A percentile compares a stretch with the other conserved stretches of the same genome.
Conservation (phyloP, 2,113 vertebrate species). For the Paramormyrops kingsleyae region DNA sequence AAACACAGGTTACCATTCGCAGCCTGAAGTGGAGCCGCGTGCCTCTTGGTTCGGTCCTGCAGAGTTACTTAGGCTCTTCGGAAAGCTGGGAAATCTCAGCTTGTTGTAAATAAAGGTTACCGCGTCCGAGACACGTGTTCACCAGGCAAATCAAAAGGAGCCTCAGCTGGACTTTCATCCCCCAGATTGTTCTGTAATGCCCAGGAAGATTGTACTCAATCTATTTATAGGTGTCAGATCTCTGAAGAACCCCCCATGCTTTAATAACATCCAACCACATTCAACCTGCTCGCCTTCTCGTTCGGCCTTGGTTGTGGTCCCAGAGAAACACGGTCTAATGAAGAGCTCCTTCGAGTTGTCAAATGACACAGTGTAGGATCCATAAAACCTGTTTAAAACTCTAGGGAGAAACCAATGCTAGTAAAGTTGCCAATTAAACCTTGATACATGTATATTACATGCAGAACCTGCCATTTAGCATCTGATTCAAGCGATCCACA, state of each 20-base stretch:
- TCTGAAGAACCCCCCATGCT: conserved; percentile 41
- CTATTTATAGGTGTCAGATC: conserved; percentile 54
- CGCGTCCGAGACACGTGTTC: background rate
- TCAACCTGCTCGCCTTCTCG: conserved; percentile 14
- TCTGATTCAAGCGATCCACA: background rate
- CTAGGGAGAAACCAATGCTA: background rate
- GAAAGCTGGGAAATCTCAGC: background rate
- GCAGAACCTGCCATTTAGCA: background rate
- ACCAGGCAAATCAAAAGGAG: background rate
- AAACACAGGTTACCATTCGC: background rate
- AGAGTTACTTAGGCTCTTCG: background rate
- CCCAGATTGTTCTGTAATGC: conserved; percentile 30
- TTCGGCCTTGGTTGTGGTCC: background rate
- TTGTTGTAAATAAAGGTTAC: background rate
- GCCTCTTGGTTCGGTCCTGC: background rate
- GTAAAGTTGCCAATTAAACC: conserved; percentile 14
- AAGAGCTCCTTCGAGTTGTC: conserved; percentile 12
- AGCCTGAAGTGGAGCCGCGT: background rate
- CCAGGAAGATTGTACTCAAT: conserved; percentile 55
- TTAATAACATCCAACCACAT: conserved; percentile 53
- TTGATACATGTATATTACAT: background rate
- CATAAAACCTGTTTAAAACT: conserved; percentile 19
- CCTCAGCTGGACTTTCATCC: background rate
- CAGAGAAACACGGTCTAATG: conserved; percentile 1
- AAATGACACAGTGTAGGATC: background rate